phyloP scores from a whole-genome alignment of 2,888 invertebrate species.

The Lycaena phlaeas region DNA sequence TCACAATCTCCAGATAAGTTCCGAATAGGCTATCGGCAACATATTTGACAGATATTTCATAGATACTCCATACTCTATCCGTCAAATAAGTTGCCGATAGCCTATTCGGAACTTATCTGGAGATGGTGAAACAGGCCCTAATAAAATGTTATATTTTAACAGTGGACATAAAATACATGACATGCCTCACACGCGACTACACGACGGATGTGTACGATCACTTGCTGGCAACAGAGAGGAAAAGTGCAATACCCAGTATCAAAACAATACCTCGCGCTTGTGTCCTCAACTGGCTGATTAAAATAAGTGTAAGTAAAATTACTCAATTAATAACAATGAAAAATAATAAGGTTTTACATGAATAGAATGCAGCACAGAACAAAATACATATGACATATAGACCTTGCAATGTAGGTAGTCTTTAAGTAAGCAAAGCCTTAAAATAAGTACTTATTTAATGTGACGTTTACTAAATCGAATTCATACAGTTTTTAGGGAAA shows the following conservation, averaged over 20 bases:
- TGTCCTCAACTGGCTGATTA: slow-evolving; percentile 57
- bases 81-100: too few species aligned
- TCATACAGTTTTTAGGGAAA: not conserved
- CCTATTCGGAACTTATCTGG: too few species aligned
- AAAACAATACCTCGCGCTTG: slow-evolving; percentile 39
- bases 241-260: slow-evolving; percentile 24
- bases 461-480: not conserved
- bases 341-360: too few species aligned
- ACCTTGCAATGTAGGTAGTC: too few species aligned
- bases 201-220: slow-evolving; percentile 34
- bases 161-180: slow-evolving; percentile 34
- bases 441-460: not conserved
- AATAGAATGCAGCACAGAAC: too few species aligned
- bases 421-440: too few species aligned
- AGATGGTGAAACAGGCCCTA: too few species aligned
- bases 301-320: slow-evolving; percentile 44
- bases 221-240: slow-evolving; percentile 32
- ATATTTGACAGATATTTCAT: too few species aligned
- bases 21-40: too few species aligned
- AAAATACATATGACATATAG: too few species aligned
- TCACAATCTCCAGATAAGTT: too few species aligned
- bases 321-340: not conserved
- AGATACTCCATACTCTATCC: too few species aligned
- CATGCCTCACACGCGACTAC: slow-evolving; percentile 32
- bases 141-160: slow-evolving; percentile 5